Percentiles rank a stretch among this genome's conserved stretches.
phyloP scores from a whole-genome alignment of 2,113 vertebrate species.

The Ailuropoda melanoleuca region DNA sequence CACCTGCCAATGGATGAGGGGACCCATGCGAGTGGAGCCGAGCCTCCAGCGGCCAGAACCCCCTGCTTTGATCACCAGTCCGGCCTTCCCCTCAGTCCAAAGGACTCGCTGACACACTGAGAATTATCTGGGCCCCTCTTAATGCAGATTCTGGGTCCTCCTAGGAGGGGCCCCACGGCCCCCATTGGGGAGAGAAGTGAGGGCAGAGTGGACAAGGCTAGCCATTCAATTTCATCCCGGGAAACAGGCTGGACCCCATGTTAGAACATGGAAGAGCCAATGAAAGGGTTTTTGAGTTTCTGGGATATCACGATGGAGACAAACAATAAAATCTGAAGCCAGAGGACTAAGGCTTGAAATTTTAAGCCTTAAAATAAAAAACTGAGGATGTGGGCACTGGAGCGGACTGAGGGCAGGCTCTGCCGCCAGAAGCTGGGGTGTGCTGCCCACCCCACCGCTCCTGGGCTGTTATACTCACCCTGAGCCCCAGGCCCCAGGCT shows the following conservation, averaged over 20 bases:
- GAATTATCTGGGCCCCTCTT: background rate
- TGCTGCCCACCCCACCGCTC: background rate
- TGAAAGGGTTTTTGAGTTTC: background rate
- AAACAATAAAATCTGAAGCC: background rate
- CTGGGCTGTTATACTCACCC: background rate
- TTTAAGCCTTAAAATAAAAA: background rate
- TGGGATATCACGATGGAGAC: background rate
- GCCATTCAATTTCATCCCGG: background rate
- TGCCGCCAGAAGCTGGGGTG: background rate
- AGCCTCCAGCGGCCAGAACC: background rate
- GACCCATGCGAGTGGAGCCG: background rate
- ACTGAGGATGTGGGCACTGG: background rate
- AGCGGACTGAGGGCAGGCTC: background rate
- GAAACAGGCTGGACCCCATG: background rate
- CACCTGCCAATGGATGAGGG: constrained; percentile 84
- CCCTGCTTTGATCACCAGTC: background rate
- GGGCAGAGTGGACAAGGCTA: background rate
- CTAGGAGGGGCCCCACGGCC: background rate
- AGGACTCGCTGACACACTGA: background rate
- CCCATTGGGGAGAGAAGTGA: background rate
- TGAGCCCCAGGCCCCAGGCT: background rate
- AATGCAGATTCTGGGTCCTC: background rate
- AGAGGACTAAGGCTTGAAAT: background rate
- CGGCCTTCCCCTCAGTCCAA: background rate
- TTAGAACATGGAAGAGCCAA: background rate